Conservation (phyloP, 1,140 invertebrate species). For the Lordiphosa clarofinis region DNA sequence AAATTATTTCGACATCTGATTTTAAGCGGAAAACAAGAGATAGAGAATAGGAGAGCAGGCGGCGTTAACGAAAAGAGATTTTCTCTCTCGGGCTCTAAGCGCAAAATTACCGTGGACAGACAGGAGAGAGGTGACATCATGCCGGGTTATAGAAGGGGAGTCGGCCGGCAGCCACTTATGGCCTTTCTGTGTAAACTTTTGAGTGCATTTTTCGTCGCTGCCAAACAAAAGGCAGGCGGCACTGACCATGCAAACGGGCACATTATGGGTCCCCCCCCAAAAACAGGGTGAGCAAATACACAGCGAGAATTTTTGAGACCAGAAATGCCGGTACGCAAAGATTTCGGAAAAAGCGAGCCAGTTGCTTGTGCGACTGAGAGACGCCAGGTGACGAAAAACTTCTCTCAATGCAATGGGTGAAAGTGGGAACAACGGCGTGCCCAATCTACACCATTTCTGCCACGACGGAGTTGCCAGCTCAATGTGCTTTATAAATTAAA, state of each 20-base stretch:
- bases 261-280: conserved; percentile 39
- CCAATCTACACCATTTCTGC: too few relatives aligned
- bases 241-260: conserved; percentile 38
- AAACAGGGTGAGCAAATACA: conserved; percentile 20
- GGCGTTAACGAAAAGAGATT: conserved; percentile 31
- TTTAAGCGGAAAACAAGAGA: conserved; percentile 78
- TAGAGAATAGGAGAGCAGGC: conserved; percentile 24
- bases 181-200: conserved; percentile 76
- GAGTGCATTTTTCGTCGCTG: conserved; percentile 72
- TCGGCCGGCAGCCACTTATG: conserved; percentile 51
- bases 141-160: conserved; percentile 8
- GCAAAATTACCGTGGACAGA: conserved; percentile 71
- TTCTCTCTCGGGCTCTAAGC: conserved; percentile 56
- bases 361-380: too few relatives aligned
- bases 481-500: too few relatives aligned
- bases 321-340: too few relatives aligned
- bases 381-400: too few relatives aligned
- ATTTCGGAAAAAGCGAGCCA: too few relatives aligned
- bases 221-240: conserved; percentile 65
- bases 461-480: too few relatives aligned
- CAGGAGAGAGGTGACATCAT: conserved; percentile 17
- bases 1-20: conserved; percentile 78
- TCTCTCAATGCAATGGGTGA: too few relatives aligned
- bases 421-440: too few relatives aligned
- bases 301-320: neutral